Evolutionary conservation across 2,888 invertebrate genomes (phyloP).

Genomic region (Eilema caniola): DNA sequence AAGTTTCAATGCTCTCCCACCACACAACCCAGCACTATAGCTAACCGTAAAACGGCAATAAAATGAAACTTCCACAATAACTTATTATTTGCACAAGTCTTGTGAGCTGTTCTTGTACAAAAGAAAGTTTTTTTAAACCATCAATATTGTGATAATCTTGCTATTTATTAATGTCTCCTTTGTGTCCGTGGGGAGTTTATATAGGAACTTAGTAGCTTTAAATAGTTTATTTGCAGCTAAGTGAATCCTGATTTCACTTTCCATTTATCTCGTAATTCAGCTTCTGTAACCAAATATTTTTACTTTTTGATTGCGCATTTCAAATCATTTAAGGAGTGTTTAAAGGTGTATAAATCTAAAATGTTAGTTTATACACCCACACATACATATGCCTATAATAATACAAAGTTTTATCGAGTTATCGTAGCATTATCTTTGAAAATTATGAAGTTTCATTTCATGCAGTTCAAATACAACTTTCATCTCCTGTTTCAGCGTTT

Average conservation of each 20-base stretch:
- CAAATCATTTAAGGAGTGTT: not conserved
- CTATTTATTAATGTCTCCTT: slow-evolving; percentile 56
- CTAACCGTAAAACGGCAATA: slow-evolving; percentile 23
- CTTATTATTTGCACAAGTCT: slow-evolving; percentile 40
- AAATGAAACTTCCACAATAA: slow-evolving; percentile 34
- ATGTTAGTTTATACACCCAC: too few relatives aligned
- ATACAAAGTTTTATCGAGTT: too few relatives aligned
- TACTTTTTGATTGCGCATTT: not conserved
- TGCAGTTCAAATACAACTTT: too few relatives aligned
- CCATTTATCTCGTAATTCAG: slow-evolving; percentile 32
- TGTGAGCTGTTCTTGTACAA: slow-evolving; percentile 24
- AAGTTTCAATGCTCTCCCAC: slow-evolving; percentile 4
- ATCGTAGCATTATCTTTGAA: too few relatives aligned
- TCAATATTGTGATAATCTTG: slow-evolving; percentile 54
- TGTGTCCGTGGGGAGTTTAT: slow-evolving; percentile 49
- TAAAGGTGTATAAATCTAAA: not conserved
- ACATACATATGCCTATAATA: too few relatives aligned
- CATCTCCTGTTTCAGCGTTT: too few relatives aligned
- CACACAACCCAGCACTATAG: slow-evolving; percentile 1
- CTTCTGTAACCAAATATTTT: not conserved
- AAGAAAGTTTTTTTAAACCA: slow-evolving; percentile 45
- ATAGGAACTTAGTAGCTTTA: slow-evolving; percentile 40
- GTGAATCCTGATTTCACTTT: slow-evolving; percentile 43
- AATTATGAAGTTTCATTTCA: too few relatives aligned
- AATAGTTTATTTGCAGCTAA: slow-evolving; percentile 41